These are phyloP conservation scores for Drosophila ananassae DNA, from an alignment of 1,140 invertebrate species.

Conservation along the genomic window DNA sequence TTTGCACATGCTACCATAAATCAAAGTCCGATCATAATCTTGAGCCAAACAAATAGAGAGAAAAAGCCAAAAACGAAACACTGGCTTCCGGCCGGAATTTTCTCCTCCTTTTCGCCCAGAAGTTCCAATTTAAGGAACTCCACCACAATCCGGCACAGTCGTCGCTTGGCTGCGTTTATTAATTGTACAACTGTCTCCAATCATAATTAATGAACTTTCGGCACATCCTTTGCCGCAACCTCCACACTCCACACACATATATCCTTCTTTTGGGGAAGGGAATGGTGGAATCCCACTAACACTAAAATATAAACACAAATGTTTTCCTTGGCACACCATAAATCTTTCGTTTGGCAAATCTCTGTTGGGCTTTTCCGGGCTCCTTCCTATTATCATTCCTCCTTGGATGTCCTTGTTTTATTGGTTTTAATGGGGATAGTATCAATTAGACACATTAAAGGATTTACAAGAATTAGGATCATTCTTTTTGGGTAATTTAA, in stretches of 20 bases:
- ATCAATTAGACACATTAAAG: slow-evolving; percentile 66
- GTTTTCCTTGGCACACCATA: slow-evolving; percentile 72
- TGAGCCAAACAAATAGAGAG: slow-evolving; percentile 29
- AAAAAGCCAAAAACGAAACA: slow-evolving; percentile 46
- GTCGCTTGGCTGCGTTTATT: slow-evolving; percentile 64
- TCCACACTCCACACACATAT: slow-evolving; percentile 16
- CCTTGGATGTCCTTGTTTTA: slow-evolving; percentile 15
- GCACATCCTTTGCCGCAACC: slow-evolving; percentile 56
- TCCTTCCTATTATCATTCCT: neutral
- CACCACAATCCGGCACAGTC: slow-evolving; percentile 35
- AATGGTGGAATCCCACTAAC: slow-evolving; percentile 49
- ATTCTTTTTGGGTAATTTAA: slow-evolving; percentile 6
- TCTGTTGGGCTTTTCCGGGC: slow-evolving; percentile 29
- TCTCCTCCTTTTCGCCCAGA: neutral
- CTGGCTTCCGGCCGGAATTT: slow-evolving; percentile 30
- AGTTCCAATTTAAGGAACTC: slow-evolving; percentile 21
- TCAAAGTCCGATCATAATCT: slow-evolving; percentile 79
- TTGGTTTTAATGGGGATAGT: slow-evolving; percentile 51
- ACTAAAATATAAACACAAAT: slow-evolving; percentile 67
- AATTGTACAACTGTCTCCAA: slow-evolving; percentile 81
- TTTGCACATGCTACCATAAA: slow-evolving; percentile 68
- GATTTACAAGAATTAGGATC: slow-evolving; percentile 34
- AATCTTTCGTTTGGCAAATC: slow-evolving; percentile 71
- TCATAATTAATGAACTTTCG: slow-evolving; percentile 80
- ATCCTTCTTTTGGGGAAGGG: neutral